These are phyloP conservation scores for Drosophila suzukii DNA, from an alignment of 1,140 invertebrate genomes.

Conservation along the genomic window DNA sequence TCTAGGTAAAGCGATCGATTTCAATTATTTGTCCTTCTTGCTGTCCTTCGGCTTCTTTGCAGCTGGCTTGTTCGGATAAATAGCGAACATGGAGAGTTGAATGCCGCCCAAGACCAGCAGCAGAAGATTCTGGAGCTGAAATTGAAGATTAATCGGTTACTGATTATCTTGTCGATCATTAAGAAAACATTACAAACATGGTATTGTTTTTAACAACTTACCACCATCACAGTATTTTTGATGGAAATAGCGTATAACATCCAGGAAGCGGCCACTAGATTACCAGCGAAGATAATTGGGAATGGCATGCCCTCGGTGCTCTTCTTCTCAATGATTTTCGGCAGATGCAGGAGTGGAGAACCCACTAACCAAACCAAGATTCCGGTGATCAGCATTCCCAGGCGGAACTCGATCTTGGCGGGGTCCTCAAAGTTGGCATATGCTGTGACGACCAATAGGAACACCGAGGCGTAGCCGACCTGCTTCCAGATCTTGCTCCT, in stretches of 20 bases:
- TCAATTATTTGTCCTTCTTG: slow-evolving; percentile 65
- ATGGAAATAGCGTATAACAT: slow-evolving; percentile 92
- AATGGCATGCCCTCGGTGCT: slow-evolving; percentile 92
- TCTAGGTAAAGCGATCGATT: slow-evolving; percentile 17
- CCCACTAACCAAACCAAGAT: slow-evolving; percentile 89
- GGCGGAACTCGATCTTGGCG: slow-evolving; percentile 87
- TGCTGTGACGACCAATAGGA: slow-evolving; percentile 86
- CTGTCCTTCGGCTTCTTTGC: slow-evolving; percentile 79
- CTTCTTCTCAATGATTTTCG: slow-evolving; percentile 89
- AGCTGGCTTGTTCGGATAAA: slow-evolving; percentile 86
- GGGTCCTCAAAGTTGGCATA: slow-evolving; percentile 89
- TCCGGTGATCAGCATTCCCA: slow-evolving; percentile 89
- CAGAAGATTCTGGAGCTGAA: slow-evolving; percentile 90
- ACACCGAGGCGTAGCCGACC: slow-evolving; percentile 85
- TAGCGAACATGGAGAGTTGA: slow-evolving; percentile 88
- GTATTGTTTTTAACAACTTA: slow-evolving; percentile 85
- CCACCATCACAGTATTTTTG: slow-evolving; percentile 90
- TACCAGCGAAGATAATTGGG: slow-evolving; percentile 91
- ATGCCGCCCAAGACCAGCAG: slow-evolving; percentile 86
- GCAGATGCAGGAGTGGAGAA: slow-evolving; percentile 89
- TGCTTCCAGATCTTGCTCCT: slow-evolving; percentile 86
- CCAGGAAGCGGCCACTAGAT: slow-evolving; percentile 91
- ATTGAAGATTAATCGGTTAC: background rate
- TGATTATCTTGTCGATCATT: no score
- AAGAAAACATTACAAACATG: no score